Evolutionary conservation across 92 coral and sea anemone genomes (phyloP), one percentile per base, ranked within the genome.

Genomic region (Phenganax subtilis): DNA sequence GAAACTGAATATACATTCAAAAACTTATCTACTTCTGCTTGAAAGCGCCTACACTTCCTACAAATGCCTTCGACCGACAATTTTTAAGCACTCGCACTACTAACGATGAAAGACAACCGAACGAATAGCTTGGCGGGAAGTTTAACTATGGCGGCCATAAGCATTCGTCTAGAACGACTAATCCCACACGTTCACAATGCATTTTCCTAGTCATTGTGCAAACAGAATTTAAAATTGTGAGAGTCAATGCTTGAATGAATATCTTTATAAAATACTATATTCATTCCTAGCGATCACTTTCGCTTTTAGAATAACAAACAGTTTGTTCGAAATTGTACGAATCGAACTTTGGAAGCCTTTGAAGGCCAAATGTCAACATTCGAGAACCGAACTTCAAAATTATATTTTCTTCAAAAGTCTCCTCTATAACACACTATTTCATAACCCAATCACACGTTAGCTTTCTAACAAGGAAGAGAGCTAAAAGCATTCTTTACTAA

Each of bases 61-160:
- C 16, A 47, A 27, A 52, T 0, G 15, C 28, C 25, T 28, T 20
- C 58, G 29, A 53, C 54, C 54, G 81, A 59, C 81, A 31, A 76
- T 29, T 57, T 31, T 30, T 60, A 76, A 76, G 81, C 60, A 53
- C 69, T 51, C 28, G 27, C 67, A 29, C 16, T 64, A 59, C 0
- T 17, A 29, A 29, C 61, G 59, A 5, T 60, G 81, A 76, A 76
- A 76, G 81, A 58, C 55, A 76, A 58, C 70, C 57, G 69, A 76
- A 75, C 15, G 60, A 30, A 30, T 75, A 55, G 66, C 31, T 10
- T 76, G 81, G 81, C 81, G 81, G 81, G 81, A 76, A 76, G 58
- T 76, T 76, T 69, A 76, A 76, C 81, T 20, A 64, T 47, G 55
- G 65, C 69, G 9, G 56, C 65, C 51, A 52, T 47, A 76, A 76